Evolutionary conservation across 2,797 vertebrate species (phyloP), one percentile per base, ranked within the genome.

Genomic region (Hephaestus fuliginosus): DNA sequence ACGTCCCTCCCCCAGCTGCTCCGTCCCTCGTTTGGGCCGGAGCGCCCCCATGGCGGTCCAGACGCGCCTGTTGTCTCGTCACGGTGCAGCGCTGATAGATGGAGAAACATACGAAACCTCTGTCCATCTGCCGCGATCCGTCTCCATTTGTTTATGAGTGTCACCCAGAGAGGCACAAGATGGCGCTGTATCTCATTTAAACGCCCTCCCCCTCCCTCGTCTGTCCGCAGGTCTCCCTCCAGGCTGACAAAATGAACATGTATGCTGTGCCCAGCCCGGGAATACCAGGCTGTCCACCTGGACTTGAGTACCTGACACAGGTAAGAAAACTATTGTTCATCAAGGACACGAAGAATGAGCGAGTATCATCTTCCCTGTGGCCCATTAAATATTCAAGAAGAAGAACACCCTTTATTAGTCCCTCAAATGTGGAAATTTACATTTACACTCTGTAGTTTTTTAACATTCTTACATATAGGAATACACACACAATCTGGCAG

Each of bases 271-370:
- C 96, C 90, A 86, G 92, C 93, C 92, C 91, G 83, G 83, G 86
- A 57, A 89, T 95, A 83, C 92, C 95, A 58, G 95, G 94, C 74
- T 98, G 97, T 74, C 97, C 97, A 15, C 96, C 96, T 6, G 98
- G 98, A 28, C 70, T 99, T 76, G 97, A 99, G 70, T 99, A 99
- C 84, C 95, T 99, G 75, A 96, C 91, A 58, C 96, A 97, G 96
- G 97, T 98, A 93, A 88, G 76, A 51, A 2, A 13, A 10, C 7
- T 1, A 7, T 20, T 70, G 3, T 8, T 43, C 3, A 6, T n/a
- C 3, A 5, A 46, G 1, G 3, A 22, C 0, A 18, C 41, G 30
- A 33, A 57, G 41, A 62, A 33, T 18, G 13, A 61, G 33, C 15
- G 62, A 18, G 22, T 33, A 20, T 70, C n/a, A 62, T 6, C 0